Evolutionary conservation across 1,140 invertebrate genomes (phyloP).

Genomic region (Luehdorfia chinensis): DNA sequence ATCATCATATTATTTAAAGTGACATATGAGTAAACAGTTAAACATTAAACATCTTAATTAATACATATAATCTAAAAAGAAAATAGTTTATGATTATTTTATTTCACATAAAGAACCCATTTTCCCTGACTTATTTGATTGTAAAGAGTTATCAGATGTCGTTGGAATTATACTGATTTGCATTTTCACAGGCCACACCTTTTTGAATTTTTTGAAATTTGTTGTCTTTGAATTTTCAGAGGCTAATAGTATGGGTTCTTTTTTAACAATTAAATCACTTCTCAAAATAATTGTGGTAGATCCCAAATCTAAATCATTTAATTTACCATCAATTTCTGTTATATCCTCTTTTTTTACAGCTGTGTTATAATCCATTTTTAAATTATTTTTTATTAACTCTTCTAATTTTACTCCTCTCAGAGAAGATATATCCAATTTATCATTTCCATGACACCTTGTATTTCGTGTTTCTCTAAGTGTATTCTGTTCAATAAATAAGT

Average conservation of each 20-base stretch:
- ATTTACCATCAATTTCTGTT: slow-evolving; percentile 39
- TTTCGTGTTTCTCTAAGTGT: not conserved
- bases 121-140: no score
- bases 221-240: slow-evolving; percentile 26
- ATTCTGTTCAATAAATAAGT: not conserved
- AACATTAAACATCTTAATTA: no score
- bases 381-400: slow-evolving; percentile 44
- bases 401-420: slow-evolving; percentile 50
- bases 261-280: slow-evolving; percentile 55
- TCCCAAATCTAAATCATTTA: slow-evolving; percentile 51
- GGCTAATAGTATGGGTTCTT: slow-evolving; percentile 37
- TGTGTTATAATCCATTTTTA: slow-evolving; percentile 26
- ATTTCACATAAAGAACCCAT: no score
- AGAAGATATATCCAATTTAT: slow-evolving; percentile 38
- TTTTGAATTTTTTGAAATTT: slow-evolving; percentile 70
- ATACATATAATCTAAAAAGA: not conserved
- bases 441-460: slow-evolving; percentile 11
- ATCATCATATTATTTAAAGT: no score
- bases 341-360: slow-evolving; percentile 41
- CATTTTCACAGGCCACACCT: slow-evolving; percentile 63
- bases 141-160: not conserved
- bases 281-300: slow-evolving; percentile 42
- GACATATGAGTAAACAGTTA: no score
- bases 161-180: slow-evolving; percentile 34
- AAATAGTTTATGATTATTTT: no score